phyloP scores from a whole-genome alignment of 2,888 invertebrate species.

The Sipha maydis region DNA sequence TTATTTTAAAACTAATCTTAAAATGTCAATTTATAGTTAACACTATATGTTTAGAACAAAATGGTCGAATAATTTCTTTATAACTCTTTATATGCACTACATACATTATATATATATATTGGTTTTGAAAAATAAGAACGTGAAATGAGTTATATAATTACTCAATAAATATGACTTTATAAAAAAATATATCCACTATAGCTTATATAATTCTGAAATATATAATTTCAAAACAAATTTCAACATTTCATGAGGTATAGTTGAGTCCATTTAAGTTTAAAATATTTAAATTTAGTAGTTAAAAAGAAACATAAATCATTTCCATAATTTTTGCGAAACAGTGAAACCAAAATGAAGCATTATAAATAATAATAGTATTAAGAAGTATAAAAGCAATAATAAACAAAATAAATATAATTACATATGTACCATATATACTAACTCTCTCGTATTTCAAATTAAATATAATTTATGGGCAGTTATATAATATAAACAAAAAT shows the following conservation, averaged over 20 bases:
- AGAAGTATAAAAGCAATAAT: neutral
- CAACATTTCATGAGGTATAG: neutral
- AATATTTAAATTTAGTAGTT: neutral
- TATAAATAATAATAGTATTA: neutral
- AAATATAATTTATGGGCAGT: constrained; percentile 6
- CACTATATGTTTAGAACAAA: neutral
- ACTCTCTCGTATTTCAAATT: neutral
- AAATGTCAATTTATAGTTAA: neutral
- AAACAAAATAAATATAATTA: constrained; percentile 11
- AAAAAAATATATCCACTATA: neutral
- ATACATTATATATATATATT: neutral
- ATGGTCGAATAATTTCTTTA: neutral
- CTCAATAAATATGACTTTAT: neutral
- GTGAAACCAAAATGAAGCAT: neutral
- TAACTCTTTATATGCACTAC: neutral
- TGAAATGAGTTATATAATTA: neutral
- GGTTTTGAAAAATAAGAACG: neutral
- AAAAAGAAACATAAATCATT: constrained; percentile 1
- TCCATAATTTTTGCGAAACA: neutral
- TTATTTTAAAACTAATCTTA: neutral
- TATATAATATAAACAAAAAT: neutral
- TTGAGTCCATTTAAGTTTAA: neutral
- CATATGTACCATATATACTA: neutral
- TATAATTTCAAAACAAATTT: neutral
- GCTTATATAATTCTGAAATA: neutral